Percentiles rank a stretch among this genome's conserved stretches.
Evolutionary conservation across 2,797 vertebrate species (phyloP).

Genomic region (Spondyliosoma cantharus): DNA sequence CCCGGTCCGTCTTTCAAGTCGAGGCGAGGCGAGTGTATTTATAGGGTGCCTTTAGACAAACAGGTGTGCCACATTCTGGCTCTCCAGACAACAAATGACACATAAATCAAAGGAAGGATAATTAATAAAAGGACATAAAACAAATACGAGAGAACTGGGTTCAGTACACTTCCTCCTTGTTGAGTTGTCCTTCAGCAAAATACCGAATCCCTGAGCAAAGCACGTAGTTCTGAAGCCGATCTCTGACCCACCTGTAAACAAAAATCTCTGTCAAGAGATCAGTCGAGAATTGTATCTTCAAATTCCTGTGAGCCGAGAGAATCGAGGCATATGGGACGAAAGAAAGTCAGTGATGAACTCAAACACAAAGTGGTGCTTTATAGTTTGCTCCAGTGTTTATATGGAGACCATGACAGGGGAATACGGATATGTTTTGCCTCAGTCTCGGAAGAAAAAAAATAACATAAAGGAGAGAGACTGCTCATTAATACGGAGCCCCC

Average conservation of each 20-base stretch:
- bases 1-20: slow-evolving; percentile 43
- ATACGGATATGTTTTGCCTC: not conserved
- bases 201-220: slow-evolving; percentile 4
- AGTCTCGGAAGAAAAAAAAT: not conserved
- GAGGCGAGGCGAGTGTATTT: slow-evolving; percentile 31
- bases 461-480: not conserved
- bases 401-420: not conserved
- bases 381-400: slow-evolving; percentile 5
- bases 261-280: not conserved
- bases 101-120: slow-evolving; percentile 17
- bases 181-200: slow-evolving; percentile 31
- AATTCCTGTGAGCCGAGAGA: not conserved
- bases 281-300: not conserved
- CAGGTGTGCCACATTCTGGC: slow-evolving; percentile 25
- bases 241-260: slow-evolving; percentile 2
- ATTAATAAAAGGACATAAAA: slow-evolving; percentile 30
- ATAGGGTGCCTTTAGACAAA: slow-evolving; percentile 36
- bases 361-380: slow-evolving; percentile 1
- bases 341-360: slow-evolving; percentile 1
- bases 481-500: not conserved
- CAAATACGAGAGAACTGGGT: slow-evolving; percentile 5
- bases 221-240: not conserved
- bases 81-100: slow-evolving; percentile 6
- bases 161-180: not conserved
- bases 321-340: not conserved